phyloP scores from a whole-genome alignment of 64 coral and sea anemone species.

The Dendronephthya gigantea region DNA sequence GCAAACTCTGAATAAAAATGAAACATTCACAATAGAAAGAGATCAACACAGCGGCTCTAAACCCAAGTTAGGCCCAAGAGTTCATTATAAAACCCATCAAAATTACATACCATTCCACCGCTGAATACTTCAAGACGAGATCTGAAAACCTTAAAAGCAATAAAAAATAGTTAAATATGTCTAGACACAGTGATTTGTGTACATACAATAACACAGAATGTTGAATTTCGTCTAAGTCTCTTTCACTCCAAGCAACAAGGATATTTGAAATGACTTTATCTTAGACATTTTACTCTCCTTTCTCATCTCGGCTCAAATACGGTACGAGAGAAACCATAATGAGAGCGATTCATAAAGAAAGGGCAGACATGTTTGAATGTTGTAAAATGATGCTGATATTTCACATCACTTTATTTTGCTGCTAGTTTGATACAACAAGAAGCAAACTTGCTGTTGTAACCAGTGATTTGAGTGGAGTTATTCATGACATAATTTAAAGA shows the following conservation, averaged over 20 bases:
- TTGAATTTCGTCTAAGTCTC: constrained; percentile 31
- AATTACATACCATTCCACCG: constrained; percentile 15
- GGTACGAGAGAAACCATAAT: constrained; percentile 18
- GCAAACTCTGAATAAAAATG: constrained; percentile 46
- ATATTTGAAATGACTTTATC: constrained; percentile 21
- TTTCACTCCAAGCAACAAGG: constrained; percentile 26
- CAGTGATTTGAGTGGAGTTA: no score
- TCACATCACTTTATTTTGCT: no score
- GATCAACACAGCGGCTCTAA: no score
- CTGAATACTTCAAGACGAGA: constrained; percentile 9
- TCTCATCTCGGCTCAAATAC: constrained; percentile 36
- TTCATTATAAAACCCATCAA: neutral
- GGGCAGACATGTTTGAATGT: no score
- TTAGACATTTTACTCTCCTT: constrained; percentile 31
- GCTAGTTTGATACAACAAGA: neutral
- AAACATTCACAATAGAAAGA: no score
- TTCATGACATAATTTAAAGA: no score
- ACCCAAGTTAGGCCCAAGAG: neutral
- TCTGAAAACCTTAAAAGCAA: neutral
- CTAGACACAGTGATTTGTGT: no score
- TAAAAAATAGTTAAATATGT: no score
- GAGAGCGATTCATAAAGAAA: constrained; percentile 43
- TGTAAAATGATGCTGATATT: no score
- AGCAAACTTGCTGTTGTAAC: neutral
- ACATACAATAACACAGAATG: no score